Evolutionary conservation across 2,888 invertebrate species (phyloP), one percentile per base, ranked within the genome.

Genomic region (Muscina levida): DNA sequence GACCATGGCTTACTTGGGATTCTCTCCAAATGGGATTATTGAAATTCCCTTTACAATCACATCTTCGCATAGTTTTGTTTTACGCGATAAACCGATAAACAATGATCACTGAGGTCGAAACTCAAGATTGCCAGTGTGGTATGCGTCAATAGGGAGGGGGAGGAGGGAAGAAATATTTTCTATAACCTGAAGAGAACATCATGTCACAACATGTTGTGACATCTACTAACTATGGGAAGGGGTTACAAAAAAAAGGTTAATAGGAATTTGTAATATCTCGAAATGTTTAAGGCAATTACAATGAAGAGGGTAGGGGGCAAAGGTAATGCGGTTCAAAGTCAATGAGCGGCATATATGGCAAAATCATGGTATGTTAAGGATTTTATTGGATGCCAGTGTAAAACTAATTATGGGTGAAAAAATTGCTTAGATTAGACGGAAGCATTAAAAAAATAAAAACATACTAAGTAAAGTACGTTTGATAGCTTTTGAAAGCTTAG

Each of bases 1-100:
- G 31, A 31, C 8, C 31, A 5, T 8, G 31, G 8, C n/a, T n/a
- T n/a, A n/a, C n/a, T n/a, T n/a, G n/a, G n/a, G n/a, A n/a, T n/a
- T n/a, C n/a, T 31, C 3, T 2, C 48, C 19, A 48, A 4, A 48
- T 15, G 15, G 31, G 5, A n/a, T 57, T 26, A 57, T 26, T 57
- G n/a, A 57, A 57, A 57, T 57, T 57, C 57, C 57, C 57, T 31
- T 26, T n/a, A n/a, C 31, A 19, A 5, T 48, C 10, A 1, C 17
- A 22, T 62, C 42, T 42, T 62, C 39, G 39, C 39, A 62, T 42
- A 42, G 74, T 74, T 77, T 53, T 77, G 77, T 81, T 81, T 81
- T 68, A 68, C 71, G 74, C 77, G 74, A 75, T 81, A 77, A 81
- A 81, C 81, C 77, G 74, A 75, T 81, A 77, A 81, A 81, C 81